phyloP scores from a whole-genome alignment of 2,113 vertebrate species.

The Chelonoidis abingdonii region DNA sequence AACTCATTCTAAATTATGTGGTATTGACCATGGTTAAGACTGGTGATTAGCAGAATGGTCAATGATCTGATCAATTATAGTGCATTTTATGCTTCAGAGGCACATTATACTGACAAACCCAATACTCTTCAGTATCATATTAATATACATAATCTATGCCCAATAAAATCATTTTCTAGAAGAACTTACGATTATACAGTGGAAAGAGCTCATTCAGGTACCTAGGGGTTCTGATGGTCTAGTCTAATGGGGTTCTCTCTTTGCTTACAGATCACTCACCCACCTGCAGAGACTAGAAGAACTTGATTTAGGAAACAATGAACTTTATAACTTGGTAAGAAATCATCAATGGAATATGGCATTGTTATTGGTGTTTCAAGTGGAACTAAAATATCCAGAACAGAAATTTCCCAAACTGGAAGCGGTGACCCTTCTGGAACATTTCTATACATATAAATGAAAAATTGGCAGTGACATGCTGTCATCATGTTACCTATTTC shows the following conservation, averaged over 20 bases:
- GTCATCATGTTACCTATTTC: background rate
- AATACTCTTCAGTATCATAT: background rate
- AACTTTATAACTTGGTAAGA: constrained; percentile 94
- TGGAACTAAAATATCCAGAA: background rate
- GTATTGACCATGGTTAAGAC: background rate
- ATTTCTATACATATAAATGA: background rate
- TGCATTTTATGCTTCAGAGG: constrained; percentile 2
- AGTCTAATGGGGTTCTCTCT: constrained; percentile 48
- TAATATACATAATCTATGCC: background rate
- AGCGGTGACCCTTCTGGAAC: background rate
- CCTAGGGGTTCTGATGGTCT: constrained; percentile 50
- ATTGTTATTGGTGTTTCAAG: background rate
- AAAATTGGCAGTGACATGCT: background rate
- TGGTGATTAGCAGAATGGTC: background rate
- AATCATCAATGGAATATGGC: constrained; percentile 14
- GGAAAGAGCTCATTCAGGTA: constrained; percentile 45
- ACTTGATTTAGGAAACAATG: constrained; percentile 98
- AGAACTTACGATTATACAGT: background rate
- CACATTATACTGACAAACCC: background rate
- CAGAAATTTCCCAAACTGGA: background rate
- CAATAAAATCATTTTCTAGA: constrained; percentile 35
- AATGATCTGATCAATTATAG: background rate
- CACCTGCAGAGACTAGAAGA: constrained; percentile 94
- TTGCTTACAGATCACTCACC: constrained; percentile 88
- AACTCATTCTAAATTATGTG: background rate